These are phyloP conservation scores for Pristiophorus japonicus DNA, from an alignment of 2,113 vertebrate genomes.

Conservation along the genomic window DNA sequence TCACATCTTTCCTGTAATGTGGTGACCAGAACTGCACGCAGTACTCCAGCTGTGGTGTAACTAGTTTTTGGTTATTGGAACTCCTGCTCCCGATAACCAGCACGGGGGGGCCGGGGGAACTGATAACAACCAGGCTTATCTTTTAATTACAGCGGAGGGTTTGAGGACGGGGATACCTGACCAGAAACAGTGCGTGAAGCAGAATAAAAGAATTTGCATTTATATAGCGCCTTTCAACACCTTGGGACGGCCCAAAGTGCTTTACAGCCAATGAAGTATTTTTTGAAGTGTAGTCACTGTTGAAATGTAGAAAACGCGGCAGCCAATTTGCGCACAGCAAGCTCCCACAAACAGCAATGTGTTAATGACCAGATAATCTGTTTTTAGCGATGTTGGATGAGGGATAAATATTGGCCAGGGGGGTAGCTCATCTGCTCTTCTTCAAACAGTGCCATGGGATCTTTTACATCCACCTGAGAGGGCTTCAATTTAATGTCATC, in stretches of 20 bases:
- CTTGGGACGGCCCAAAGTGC: neutral
- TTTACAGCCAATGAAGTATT: neutral
- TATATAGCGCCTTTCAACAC: neutral
- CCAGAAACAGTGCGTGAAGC: neutral
- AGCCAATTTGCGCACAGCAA: neutral
- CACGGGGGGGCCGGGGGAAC: too few species aligned
- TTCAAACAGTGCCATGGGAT: neutral
- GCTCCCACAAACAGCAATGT: neutral
- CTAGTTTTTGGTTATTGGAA: too few species aligned
- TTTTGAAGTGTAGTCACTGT: neutral
- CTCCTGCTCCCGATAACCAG: too few species aligned
- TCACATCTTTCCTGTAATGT: too few species aligned
- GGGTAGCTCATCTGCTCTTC: neutral
- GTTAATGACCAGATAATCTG: neutral
- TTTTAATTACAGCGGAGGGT: neutral
- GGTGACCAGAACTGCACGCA: too few species aligned
- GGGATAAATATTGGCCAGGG: neutral
- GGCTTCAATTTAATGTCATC: too few species aligned
- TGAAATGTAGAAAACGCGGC: neutral
- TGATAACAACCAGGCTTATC: neutral
- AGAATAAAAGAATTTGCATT: neutral
- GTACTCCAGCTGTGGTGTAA: too few species aligned
- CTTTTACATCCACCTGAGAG: neutral
- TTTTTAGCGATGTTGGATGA: neutral
- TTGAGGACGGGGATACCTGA: too few species aligned